These are phyloP conservation scores for Ichneumon xanthorius DNA, from an alignment of 2,888 invertebrate genomes.

Conservation along the genomic window DNA sequence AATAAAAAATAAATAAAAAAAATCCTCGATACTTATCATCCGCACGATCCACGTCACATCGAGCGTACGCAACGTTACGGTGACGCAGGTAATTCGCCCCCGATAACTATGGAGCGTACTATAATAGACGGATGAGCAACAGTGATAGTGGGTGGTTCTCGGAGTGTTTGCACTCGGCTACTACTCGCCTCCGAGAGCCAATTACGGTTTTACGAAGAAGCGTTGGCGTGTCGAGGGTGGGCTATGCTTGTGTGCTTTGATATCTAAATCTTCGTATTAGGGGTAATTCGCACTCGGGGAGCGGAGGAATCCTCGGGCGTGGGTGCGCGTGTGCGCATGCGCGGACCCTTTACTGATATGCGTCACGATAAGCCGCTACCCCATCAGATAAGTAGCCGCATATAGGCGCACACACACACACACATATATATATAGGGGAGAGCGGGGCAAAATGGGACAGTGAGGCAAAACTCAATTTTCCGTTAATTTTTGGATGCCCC, in stretches of 20 bases:
- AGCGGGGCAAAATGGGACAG: no score
- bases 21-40: background rate
- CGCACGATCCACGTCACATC: background rate
- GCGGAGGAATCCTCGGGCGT: background rate
- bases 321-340: background rate
- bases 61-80: background rate
- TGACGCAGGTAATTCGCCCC: background rate
- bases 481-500: no score
- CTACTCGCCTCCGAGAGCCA: background rate
- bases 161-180: background rate
- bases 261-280: conserved; percentile 28
- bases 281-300: conserved; percentile 13
- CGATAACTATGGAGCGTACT: background rate
- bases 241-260: background rate
- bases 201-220: conserved; percentile 2
- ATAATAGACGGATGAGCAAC: background rate
- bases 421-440: no score
- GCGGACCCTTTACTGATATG: background rate
- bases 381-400: background rate
- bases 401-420: background rate
- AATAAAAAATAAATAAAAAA: no score
- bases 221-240: conserved; percentile 1
- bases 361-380: background rate
- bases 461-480: no score
- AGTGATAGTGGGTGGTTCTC: background rate